Evolutionary conservation across 2,888 invertebrate species (phyloP), one percentile per base, ranked within the genome.

Genomic region (Himalopsyche anomala): DNA sequence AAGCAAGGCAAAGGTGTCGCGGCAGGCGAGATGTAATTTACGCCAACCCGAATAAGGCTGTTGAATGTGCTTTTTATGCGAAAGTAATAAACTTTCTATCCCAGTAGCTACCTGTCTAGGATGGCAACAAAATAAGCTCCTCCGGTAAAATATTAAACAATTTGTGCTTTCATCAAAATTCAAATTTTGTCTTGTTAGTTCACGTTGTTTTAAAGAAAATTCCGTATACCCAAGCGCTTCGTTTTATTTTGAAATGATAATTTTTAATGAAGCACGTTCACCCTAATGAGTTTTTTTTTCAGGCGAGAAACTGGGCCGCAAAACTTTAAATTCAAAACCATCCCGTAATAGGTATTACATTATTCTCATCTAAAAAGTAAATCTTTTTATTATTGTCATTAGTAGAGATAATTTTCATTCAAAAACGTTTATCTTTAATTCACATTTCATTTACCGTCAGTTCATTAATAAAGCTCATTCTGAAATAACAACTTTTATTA

Each of bases 61-160:
- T 51, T 80, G 80, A 51, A 80, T 80, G 42, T 51, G 80, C 45
- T 80, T 80, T 45, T 80, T 80, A 80, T 80, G 51, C 80, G 80
- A 80, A 80, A 80, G 80, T 45, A 80, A 80, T 80, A 80, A 80
- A 80, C 45, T 80, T 80, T 45, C 80, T 74, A 74, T 38, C 74
- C 74, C 74, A 74, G 74, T 74, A 38, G 74, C 74, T 74, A 15
- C 74, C 74, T 74, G 12, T 74, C 74, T 74, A 74, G 74, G 74
- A 74, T 74, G 74, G 74, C 74, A 74, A 74, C 38, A 74, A 74
- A 74, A 74, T 74, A 74, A 74, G 74, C 74, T 36, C 6, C 62
- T 62, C 74, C 12, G 36, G 74, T 74, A 36, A 74, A 74, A 74
- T 74, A 74, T 74, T 74, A 74, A 62, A 74, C 36, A 74, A 74